Conservation (phyloP, 1,140 invertebrate species). For the Lordiphosa clarofinis region DNA sequence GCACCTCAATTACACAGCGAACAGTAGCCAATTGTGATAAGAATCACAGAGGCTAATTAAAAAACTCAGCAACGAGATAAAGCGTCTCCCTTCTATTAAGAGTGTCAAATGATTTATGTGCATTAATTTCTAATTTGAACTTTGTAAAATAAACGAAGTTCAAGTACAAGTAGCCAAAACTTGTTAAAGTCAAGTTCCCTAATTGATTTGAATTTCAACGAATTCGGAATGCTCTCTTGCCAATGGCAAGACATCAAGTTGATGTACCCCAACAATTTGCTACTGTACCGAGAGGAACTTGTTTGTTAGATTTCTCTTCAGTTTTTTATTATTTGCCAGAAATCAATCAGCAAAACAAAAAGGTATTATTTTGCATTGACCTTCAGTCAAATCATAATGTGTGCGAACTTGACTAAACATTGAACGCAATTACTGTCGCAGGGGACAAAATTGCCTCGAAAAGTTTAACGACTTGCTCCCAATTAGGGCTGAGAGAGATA, state of each 20-base stretch:
- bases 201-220: slow-evolving; percentile 1
- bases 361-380: slow-evolving; percentile 49
- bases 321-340: slow-evolving; percentile 27
- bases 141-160: slow-evolving; percentile 38
- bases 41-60: slow-evolving; percentile 9
- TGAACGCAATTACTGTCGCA: slow-evolving; percentile 60
- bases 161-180: slow-evolving; percentile 55
- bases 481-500: slow-evolving; percentile 36
- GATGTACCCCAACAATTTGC: slow-evolving; percentile 23
- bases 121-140: slow-evolving; percentile 53
- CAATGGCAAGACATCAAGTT: no score
- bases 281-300: slow-evolving; percentile 52
- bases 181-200: slow-evolving; percentile 4
- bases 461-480: slow-evolving; percentile 44
- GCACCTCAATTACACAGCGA: slow-evolving; percentile 49
- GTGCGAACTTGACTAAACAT: slow-evolving; percentile 60
- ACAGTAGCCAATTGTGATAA: slow-evolving; percentile 21
- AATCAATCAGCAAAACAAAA: slow-evolving; percentile 68
- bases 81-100: slow-evolving; percentile 4
- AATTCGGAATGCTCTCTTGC: slow-evolving; percentile 6
- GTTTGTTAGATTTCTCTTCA: slow-evolving; percentile 47
- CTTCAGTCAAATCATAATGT: slow-evolving; percentile 67
- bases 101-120: slow-evolving; percentile 44
- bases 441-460: slow-evolving; percentile 40
- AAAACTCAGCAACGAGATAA: neutral